A percentile compares a stretch with the other conserved stretches of the same genome.
Evolutionary conservation across 2,113 vertebrate species (phyloP).

Genomic region (Clarias gariepinus): DNA sequence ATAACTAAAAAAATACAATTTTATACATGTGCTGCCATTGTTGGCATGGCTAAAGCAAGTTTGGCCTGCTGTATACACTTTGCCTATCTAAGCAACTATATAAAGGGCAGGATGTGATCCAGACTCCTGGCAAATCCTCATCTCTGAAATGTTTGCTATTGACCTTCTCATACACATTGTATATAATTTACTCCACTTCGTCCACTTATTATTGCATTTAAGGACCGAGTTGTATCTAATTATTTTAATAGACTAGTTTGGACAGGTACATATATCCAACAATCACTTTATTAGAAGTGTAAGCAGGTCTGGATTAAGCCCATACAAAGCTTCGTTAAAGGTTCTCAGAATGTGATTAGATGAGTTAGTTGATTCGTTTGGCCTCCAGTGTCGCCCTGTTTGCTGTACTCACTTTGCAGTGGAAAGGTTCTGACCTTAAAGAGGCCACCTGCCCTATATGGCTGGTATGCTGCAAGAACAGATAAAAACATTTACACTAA

Average conservation of each 20-base stretch:
- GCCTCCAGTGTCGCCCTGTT: slow-evolving; percentile 32
- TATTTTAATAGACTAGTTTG: background rate
- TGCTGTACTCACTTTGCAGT: slow-evolving; percentile 45
- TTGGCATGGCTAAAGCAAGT: background rate
- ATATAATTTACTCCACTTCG: background rate
- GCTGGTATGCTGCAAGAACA: slow-evolving; percentile 32
- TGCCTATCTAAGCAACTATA: background rate
- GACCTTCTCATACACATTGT: background rate
- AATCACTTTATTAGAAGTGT: background rate
- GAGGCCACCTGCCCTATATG: slow-evolving; percentile 31
- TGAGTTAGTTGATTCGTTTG: slow-evolving; percentile 50
- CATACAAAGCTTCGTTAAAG: slow-evolving; percentile 41
- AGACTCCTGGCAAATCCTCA: background rate
- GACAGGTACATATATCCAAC: background rate
- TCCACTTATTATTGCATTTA: background rate
- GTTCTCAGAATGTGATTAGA: slow-evolving; percentile 36
- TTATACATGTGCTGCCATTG: no score
- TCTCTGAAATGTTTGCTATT: background rate
- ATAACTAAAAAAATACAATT: no score
- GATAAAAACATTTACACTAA: background rate
- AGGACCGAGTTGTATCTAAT: background rate
- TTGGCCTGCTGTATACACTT: background rate
- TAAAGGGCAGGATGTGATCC: background rate
- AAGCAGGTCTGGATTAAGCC: background rate
- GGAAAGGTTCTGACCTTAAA: slow-evolving; percentile 52